These are phyloP conservation scores for Drosophila tsacasi DNA, from an alignment of 1,140 invertebrate genomes.

Conservation along the genomic window DNA sequence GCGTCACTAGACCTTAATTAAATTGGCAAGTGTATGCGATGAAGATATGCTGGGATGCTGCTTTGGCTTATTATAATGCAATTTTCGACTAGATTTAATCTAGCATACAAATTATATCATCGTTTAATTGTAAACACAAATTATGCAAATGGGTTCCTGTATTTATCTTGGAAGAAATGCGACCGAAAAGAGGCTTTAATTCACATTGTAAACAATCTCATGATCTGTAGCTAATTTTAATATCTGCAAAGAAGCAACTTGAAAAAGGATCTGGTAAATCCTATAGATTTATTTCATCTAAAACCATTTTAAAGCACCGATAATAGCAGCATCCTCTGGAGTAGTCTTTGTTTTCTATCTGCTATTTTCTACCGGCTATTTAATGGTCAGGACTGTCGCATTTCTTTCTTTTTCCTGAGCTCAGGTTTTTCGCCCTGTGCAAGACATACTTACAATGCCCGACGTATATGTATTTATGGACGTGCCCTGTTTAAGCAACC, in stretches of 20 bases:
- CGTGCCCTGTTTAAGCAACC: conserved; percentile 73
- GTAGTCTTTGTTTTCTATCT: neutral
- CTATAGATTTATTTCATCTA: neutral
- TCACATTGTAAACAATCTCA: no score
- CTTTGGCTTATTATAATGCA: conserved; percentile 2
- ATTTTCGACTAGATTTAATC: conserved; percentile 4
- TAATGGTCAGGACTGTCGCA: neutral
- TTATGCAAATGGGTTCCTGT: neutral
- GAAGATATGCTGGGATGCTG: conserved; percentile 7
- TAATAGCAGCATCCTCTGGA: neutral
- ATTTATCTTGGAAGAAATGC: neutral
- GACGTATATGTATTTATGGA: conserved; percentile 20
- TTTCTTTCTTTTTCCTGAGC: neutral
- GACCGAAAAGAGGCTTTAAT: neutral
- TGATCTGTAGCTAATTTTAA: no score
- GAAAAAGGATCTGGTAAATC: neutral
- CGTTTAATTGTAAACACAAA: conserved; percentile 9
- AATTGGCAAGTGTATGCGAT: conserved; percentile 14
- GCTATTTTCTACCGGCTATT: neutral
- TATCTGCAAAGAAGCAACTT: neutral
- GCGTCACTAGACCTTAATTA: conserved; percentile 44
- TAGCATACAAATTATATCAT: conserved; percentile 9
- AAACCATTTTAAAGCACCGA: neutral
- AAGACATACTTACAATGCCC: conserved; percentile 32
- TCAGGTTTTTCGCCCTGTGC: conserved; percentile 2